These are phyloP conservation scores for Cephonodes hylas DNA, from an alignment of 2,888 invertebrate species.

Conservation along the genomic window DNA sequence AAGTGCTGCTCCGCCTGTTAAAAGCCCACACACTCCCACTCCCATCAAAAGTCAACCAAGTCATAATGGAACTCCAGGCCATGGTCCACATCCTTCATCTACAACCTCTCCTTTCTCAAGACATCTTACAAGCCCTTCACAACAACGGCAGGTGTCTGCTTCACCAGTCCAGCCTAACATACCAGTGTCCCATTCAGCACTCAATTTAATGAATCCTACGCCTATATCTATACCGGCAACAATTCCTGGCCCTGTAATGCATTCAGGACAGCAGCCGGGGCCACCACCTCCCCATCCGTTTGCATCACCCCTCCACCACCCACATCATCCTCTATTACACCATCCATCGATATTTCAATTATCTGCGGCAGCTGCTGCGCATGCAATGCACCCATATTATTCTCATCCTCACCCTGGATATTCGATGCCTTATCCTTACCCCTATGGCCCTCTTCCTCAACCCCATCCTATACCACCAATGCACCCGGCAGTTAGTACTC, in stretches of 20 bases:
- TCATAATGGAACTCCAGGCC: constrained; percentile 65
- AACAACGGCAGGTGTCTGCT: constrained; percentile 73
- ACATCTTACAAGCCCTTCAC: constrained; percentile 75
- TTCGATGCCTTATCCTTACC: constrained; percentile 86
- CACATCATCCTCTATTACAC: constrained; percentile 86
- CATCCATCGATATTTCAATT: constrained; percentile 79
- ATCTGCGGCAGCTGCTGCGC: constrained; percentile 83
- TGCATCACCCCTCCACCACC: constrained; percentile 86
- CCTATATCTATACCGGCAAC: constrained; percentile 83
- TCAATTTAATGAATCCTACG: constrained; percentile 82
- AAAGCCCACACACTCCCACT: constrained; percentile 78
- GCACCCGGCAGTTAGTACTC: constrained; percentile 71
- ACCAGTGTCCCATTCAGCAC: constrained; percentile 82
- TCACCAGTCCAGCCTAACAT: constrained; percentile 72
- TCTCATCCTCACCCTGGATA: constrained; percentile 86
- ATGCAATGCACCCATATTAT: constrained; percentile 86
- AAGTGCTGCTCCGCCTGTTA: constrained; percentile 80
- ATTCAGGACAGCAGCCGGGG: constrained; percentile 87
- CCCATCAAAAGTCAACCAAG: constrained; percentile 74
- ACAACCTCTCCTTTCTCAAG: constrained; percentile 77
- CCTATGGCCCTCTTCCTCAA: constrained; percentile 87
- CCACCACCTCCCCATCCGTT: constrained; percentile 85
- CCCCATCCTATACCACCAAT: constrained; percentile 88
- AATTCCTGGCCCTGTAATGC: constrained; percentile 86
- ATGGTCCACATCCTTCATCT: constrained; percentile 64